Percentiles rank a stretch among this genome's conserved stretches.
Evolutionary conservation across 2,888 invertebrate species (phyloP).

Genomic region (Synanthedon tipuliformis): DNA sequence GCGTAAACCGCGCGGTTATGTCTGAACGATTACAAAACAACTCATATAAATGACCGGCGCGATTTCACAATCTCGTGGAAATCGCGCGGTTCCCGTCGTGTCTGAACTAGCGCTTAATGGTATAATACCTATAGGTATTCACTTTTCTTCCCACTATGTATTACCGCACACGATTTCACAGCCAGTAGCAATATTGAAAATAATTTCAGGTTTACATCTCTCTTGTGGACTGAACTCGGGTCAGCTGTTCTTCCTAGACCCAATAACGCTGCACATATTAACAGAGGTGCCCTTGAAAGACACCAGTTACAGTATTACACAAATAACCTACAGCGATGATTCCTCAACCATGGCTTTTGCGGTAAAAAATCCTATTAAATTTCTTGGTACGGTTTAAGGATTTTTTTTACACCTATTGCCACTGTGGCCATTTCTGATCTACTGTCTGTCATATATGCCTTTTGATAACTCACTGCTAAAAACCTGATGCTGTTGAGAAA

Average conservation of each 20-base stretch:
- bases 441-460: too few species aligned
- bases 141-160: not conserved
- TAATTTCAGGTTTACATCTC: constrained; percentile 59
- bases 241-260: constrained; percentile 70
- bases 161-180: not conserved
- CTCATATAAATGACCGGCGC: too few species aligned
- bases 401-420: not conserved
- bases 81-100: too few species aligned
- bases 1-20: too few species aligned
- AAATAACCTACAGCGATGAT: constrained; percentile 65
- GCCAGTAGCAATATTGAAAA: not conserved
- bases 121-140: too few species aligned
- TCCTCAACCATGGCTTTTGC: constrained; percentile 67
- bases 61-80: too few species aligned
- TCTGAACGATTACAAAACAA: too few species aligned
- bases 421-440: too few species aligned
- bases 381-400: not conserved
- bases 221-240: constrained; percentile 72
- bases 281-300: constrained; percentile 53
- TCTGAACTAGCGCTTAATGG: too few species aligned
- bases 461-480: too few species aligned
- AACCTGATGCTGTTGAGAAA: too few species aligned
- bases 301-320: constrained; percentile 48
- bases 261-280: constrained; percentile 61
- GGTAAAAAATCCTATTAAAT: constrained; percentile 33